These are phyloP conservation scores for Neogale vison DNA, from an alignment of 2,113 vertebrate genomes.

Conservation along the genomic window DNA sequence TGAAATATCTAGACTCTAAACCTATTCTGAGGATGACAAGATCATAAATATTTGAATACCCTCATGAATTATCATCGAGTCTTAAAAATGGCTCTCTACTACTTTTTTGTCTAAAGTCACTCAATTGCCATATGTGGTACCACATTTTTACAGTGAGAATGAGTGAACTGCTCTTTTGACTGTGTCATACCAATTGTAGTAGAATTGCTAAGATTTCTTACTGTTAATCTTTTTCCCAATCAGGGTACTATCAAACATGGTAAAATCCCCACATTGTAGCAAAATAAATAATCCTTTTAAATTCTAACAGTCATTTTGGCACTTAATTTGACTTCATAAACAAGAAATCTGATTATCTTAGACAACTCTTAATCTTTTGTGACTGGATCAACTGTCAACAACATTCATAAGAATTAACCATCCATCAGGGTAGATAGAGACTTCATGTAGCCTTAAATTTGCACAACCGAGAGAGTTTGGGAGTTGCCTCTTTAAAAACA, in stretches of 20 bases:
- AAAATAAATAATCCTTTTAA: background rate
- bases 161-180: background rate
- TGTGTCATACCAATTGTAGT: background rate
- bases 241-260: background rate
- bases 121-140: background rate
- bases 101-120: background rate
- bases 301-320: background rate
- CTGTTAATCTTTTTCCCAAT: background rate
- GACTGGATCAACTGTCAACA: background rate
- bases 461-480: background rate
- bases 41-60: background rate
- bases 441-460: background rate
- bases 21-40: background rate
- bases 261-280: background rate
- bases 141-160: background rate
- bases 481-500: conserved; percentile 9
- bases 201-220: background rate
- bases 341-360: background rate
- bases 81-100: conserved; percentile 2
- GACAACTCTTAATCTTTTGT: background rate
- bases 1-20: background rate
- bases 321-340: background rate
- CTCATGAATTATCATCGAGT: background rate
- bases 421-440: background rate
- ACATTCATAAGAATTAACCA: background rate